These are phyloP conservation scores for Oryzias melastigma DNA, from an alignment of 2,113 vertebrate genomes.

Conservation along the genomic window DNA sequence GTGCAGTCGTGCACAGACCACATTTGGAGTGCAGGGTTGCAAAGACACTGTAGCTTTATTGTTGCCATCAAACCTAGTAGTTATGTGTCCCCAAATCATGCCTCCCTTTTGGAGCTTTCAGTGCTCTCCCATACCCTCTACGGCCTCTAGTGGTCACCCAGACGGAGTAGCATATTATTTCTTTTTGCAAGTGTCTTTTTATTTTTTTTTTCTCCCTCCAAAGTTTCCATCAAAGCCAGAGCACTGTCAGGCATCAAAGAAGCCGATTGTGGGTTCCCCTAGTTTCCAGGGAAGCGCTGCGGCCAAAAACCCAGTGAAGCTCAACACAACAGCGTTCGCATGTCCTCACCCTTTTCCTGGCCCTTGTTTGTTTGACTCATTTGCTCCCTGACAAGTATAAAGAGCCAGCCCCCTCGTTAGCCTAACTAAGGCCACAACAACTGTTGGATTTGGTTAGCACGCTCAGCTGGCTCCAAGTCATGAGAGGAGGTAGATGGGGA, in stretches of 20 bases:
- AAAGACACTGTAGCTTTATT: conserved; percentile 60
- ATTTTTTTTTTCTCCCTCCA: neutral
- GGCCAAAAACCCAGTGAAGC: conserved; percentile 74
- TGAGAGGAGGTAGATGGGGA: conserved; percentile 26
- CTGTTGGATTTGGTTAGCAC: conserved; percentile 71
- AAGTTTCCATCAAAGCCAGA: conserved; percentile 71
- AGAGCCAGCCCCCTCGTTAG: conserved; percentile 73
- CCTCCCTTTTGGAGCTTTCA: conserved; percentile 47
- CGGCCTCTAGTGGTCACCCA: conserved; percentile 64
- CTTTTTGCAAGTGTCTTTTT: conserved; percentile 49
- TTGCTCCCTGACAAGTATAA: conserved; percentile 75
- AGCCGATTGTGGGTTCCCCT: conserved; percentile 72
- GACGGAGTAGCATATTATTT: conserved; percentile 57
- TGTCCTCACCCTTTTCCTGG: conserved; percentile 66
- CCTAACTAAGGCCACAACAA: conserved; percentile 76
- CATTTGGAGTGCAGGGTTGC: conserved; percentile 57
- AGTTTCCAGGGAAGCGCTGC: conserved; percentile 67
- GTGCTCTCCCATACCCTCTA: conserved; percentile 53
- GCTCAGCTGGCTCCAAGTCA: conserved; percentile 66
- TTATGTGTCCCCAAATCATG: conserved; percentile 60
- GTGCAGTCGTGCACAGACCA: conserved; percentile 36
- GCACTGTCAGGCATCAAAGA: conserved; percentile 72
- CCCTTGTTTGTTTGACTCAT: conserved; percentile 76
- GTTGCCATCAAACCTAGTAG: conserved; percentile 62
- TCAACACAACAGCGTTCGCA: conserved; percentile 68